These are phyloP conservation scores for Malurus leucopterus DNA, from an alignment of 2,797 vertebrate species.

Conservation along the genomic window DNA sequence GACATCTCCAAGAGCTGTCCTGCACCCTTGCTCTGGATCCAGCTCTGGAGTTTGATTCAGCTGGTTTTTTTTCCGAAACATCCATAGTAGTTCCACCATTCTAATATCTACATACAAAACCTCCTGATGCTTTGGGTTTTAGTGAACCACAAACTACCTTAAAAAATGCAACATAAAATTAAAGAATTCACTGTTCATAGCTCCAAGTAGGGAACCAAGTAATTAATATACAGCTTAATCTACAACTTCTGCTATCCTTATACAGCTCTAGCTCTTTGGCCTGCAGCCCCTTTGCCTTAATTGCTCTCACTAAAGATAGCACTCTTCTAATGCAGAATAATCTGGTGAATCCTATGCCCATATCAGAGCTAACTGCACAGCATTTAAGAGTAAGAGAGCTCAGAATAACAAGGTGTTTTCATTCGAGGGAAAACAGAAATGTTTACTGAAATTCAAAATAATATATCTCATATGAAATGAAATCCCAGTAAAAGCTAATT, in stretches of 20 bases:
- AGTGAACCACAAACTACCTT: conserved; percentile 11
- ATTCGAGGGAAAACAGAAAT: not conserved
- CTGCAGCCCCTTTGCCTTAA: conserved; percentile 67
- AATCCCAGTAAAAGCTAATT: not conserved
- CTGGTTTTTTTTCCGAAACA: not conserved
- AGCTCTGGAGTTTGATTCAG: not conserved
- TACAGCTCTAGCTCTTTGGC: conserved; percentile 41
- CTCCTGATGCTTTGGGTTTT: not conserved
- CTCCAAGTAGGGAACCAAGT: conserved; percentile 27
- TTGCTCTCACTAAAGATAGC: conserved; percentile 66
- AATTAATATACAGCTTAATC: conserved; percentile 64
- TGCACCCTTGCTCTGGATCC: not conserved
- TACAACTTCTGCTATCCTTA: conserved; percentile 35
- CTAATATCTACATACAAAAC: not conserved
- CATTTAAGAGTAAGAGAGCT: not conserved
- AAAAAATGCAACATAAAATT: conserved; percentile 27
- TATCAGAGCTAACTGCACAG: not conserved
- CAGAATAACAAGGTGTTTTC: not conserved
- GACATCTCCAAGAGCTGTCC: not conserved
- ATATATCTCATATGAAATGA: not conserved
- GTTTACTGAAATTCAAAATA: not conserved
- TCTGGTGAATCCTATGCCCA: conserved; percentile 38
- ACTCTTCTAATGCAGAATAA: conserved; percentile 49
- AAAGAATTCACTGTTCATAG: conserved; percentile 32
- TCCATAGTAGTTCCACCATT: not conserved